These are phyloP conservation scores for Oreochromis grahami DNA, from an alignment of 2,797 vertebrate genomes.

Conservation along the genomic window DNA sequence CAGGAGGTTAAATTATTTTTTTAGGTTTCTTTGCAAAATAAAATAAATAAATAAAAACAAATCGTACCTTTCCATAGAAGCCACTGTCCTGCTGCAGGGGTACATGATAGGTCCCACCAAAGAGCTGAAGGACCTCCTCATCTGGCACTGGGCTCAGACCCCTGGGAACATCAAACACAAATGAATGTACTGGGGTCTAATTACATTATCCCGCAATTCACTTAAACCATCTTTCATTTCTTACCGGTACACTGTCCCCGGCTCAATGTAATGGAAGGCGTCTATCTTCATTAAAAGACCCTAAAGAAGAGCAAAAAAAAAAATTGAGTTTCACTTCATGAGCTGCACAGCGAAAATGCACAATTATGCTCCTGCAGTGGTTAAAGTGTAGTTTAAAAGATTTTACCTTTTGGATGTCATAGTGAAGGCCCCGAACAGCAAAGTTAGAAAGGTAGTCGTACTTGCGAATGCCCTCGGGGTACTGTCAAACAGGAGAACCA, in stretches of 20 bases:
- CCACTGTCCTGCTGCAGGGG: constrained; percentile 84
- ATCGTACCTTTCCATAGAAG: constrained; percentile 85
- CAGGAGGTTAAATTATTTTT: neutral
- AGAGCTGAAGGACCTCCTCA: constrained; percentile 79
- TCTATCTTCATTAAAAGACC: constrained; percentile 87
- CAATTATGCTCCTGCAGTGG: neutral
- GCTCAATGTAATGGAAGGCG: constrained; percentile 86
- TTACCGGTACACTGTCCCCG: constrained; percentile 84
- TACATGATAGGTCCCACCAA: constrained; percentile 81
- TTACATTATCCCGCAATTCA: neutral
- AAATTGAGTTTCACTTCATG: neutral
- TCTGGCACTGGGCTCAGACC: constrained; percentile 81
- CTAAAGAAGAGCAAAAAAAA: constrained; percentile 35
- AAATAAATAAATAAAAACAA: neutral
- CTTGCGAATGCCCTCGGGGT: constrained; percentile 77
- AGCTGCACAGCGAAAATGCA: neutral
- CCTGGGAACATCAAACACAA: constrained; percentile 53
- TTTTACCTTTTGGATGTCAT: constrained; percentile 86
- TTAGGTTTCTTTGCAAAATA: neutral
- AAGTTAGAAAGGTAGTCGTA: constrained; percentile 86
- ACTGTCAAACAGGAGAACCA: constrained; percentile 61
- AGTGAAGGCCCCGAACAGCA: constrained; percentile 82
- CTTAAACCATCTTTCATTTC: neutral
- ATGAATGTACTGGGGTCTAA: neutral
- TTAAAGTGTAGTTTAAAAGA: neutral